Evolutionary conservation across 2,888 invertebrate genomes (phyloP), one percentile per base, ranked within the genome.

Genomic region (Aleiodes leptofemur): DNA sequence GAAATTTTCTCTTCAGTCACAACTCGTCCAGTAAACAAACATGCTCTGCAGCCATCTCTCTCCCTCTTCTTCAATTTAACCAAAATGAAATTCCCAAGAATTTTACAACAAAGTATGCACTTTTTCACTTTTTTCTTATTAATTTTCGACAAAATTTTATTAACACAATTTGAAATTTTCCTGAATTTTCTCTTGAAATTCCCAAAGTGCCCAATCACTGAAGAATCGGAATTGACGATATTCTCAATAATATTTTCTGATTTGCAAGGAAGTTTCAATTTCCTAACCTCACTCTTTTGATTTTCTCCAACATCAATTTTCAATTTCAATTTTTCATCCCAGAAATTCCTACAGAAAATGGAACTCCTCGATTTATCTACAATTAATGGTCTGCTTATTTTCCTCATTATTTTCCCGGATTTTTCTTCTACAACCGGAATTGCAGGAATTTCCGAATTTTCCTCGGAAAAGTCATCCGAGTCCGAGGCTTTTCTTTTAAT

Each of bases 241-340:
- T 78, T 72, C 1, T 56, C 51, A 4, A 83, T 78, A 5, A 86
- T 48, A 51, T 75, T 76, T 13, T 77, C 77, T 31, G 74, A 71
- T 50, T 57, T 80, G 68, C 80, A 82, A 6, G 84, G 85, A 16
- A 87, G 72, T 3, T 69, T 72, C 6, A 85, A 74, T 70, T 70
- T 78, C 38, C 31, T 55, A 13, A 55, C 69, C 57, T 51, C n/a
- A 61, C 9, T 29, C 53, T 38, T 57, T 23, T 57, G 75, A 34
- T 71, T 13, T 29, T 73, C 53, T 0, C 29, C 34, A 7, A 73
- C 55, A 48, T 69, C 56, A 29, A 74, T 66, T 31, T 56, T 59
- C 11, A 74, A 43, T 14, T 59, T 51, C 43, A 64, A 23, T 23
- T 48, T 70, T 72, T 83, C 81, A 2, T 81, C 81, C 4, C 78